These are phyloP conservation scores for Cepphus grylle DNA, from an alignment of 2,113 vertebrate genomes.

Conservation along the genomic window DNA sequence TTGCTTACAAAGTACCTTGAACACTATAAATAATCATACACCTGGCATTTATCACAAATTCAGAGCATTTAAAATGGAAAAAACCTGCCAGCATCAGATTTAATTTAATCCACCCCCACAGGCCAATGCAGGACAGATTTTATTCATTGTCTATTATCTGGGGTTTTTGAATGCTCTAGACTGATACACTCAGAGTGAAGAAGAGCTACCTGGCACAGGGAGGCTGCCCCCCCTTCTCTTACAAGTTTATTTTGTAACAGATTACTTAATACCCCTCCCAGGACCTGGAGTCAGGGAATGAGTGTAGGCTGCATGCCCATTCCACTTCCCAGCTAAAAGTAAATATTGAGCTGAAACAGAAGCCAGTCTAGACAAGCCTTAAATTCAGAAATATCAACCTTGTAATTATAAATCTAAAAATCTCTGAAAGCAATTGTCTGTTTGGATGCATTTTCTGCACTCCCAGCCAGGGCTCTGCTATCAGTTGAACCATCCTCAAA, in stretches of 20 bases:
- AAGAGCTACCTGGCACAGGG: background rate
- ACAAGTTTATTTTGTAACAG: background rate
- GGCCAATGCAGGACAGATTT: background rate
- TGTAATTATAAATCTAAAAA: constrained; percentile 19
- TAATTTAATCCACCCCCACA: background rate
- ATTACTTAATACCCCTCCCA: background rate
- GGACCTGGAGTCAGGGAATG: background rate
- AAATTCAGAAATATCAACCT: background rate
- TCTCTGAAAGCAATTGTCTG: background rate
- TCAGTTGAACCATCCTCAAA: constrained; percentile 6
- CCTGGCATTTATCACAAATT: background rate
- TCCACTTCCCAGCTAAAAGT: background rate
- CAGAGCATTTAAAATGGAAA: background rate
- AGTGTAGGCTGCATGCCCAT: background rate
- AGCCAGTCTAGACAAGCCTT: constrained; percentile 3
- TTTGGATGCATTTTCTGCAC: background rate
- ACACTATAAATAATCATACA: background rate
- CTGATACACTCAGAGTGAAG: background rate
- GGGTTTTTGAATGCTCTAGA: background rate
- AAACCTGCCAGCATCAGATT: background rate
- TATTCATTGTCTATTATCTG: background rate
- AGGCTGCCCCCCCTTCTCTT: background rate
- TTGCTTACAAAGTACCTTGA: background rate
- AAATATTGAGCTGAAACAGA: constrained; percentile 1
- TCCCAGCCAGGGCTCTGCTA: background rate